Conservation (phyloP, 2,888 invertebrate species). For the Plemyria rubiginata region DNA sequence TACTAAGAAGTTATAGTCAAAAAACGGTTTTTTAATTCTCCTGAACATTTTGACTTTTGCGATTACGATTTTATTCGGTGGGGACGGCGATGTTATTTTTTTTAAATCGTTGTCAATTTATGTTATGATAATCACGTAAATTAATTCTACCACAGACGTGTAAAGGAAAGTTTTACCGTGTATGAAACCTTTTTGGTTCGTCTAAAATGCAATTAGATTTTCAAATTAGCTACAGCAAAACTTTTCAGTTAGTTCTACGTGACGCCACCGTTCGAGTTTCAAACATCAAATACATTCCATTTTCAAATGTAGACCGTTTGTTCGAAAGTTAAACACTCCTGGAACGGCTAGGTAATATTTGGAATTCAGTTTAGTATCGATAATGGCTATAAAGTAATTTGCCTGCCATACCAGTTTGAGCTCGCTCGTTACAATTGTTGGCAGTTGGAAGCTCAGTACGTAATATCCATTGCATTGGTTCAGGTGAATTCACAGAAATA, state of each 20-base stretch:
- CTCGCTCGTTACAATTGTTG: constrained; percentile 23
- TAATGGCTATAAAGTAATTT: constrained; percentile 29
- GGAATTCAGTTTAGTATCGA: constrained; percentile 27
- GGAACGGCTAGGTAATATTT: constrained; percentile 15
- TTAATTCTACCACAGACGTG: neutral
- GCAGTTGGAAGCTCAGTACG: constrained; percentile 11
- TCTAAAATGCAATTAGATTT: constrained; percentile 23
- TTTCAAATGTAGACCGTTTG: constrained; percentile 33
- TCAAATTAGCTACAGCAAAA: constrained; percentile 17
- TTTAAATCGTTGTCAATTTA: neutral
- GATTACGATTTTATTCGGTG: no score
- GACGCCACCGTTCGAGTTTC: constrained; percentile 25
- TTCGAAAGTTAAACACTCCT: constrained; percentile 29
- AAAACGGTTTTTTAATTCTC: no score
- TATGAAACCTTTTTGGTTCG: constrained; percentile 18
- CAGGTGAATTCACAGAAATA: constrained; percentile 13
- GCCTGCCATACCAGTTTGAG: constrained; percentile 14
- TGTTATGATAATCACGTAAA: neutral
- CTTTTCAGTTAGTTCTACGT: constrained; percentile 25
- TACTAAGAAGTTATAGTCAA: no score
- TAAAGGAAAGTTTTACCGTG: neutral
- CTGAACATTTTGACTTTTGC: no score
- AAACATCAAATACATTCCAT: constrained; percentile 30
- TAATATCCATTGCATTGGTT: constrained; percentile 14
- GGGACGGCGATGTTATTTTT: neutral